Evolutionary conservation across 2,888 invertebrate species (phyloP).

Genomic region (Pyrrhosoma nymphula): DNA sequence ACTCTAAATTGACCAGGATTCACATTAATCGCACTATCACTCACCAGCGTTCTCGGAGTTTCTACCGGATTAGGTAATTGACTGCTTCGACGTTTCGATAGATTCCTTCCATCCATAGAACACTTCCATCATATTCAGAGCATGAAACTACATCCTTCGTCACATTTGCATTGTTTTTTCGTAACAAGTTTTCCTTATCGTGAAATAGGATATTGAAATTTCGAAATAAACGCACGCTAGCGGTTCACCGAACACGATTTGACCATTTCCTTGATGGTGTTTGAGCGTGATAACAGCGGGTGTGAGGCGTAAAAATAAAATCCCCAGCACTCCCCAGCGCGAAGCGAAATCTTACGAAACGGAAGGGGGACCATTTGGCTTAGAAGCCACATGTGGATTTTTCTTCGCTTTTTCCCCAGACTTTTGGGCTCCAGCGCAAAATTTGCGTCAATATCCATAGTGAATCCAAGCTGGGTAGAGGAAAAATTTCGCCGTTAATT

Average conservation of each 20-base stretch:
- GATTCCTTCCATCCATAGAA: too few species aligned
- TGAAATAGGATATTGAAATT: background rate
- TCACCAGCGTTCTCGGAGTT: too few species aligned
- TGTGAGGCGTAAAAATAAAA: background rate
- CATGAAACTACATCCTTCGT: too few species aligned
- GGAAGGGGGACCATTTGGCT: background rate
- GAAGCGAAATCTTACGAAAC: background rate
- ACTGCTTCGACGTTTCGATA: too few species aligned
- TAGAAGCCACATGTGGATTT: background rate
- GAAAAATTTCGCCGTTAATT: too few species aligned
- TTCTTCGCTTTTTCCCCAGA: background rate
- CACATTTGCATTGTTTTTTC: too few species aligned
- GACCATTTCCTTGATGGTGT: background rate
- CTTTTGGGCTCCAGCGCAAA: background rate
- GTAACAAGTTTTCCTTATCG: background rate
- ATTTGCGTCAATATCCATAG: too few species aligned
- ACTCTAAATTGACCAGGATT: too few species aligned
- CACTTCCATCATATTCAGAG: too few species aligned
- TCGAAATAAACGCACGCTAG: background rate
- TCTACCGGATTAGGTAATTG: too few species aligned
- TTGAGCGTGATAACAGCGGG: background rate
- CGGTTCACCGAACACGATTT: slow-evolving; percentile 1
- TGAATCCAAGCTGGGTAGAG: too few species aligned
- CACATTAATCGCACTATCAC: too few species aligned
- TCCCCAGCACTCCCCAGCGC: background rate